phyloP scores from a whole-genome alignment of 2,888 invertebrate genomes.

The Drosophila prolongata region DNA sequence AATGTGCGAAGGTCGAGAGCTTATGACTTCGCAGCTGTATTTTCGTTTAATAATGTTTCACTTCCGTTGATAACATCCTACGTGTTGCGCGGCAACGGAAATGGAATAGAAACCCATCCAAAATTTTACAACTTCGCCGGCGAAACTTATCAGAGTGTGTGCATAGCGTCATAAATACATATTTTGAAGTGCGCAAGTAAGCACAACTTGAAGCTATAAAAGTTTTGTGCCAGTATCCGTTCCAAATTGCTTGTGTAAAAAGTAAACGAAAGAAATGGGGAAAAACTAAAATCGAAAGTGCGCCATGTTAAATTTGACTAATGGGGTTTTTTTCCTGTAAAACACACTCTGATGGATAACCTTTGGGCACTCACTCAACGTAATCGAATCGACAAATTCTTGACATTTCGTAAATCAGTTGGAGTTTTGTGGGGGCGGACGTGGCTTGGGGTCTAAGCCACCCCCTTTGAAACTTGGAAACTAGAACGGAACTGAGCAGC shows the following conservation, averaged over 20 bases:
- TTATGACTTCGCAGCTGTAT: not conserved
- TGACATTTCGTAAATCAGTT: conserved; percentile 58
- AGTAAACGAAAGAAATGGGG: conserved; percentile 19
- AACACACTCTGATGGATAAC: conserved; percentile 54
- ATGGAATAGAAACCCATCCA: conserved; percentile 19
- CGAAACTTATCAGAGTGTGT: conserved; percentile 14
- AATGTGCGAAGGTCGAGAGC: conserved; percentile 30
- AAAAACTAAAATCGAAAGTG: conserved; percentile 57
- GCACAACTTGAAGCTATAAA: conserved; percentile 29
- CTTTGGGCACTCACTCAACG: conserved; percentile 58
- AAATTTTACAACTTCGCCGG: conserved; percentile 7
- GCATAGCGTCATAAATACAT: conserved; percentile 6
- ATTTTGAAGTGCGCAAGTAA: not conserved
- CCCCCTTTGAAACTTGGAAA: conserved; percentile 51
- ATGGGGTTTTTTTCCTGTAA: conserved; percentile 42
- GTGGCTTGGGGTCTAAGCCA: not conserved
- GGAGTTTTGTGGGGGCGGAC: conserved; percentile 50
- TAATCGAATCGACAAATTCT: conserved; percentile 73
- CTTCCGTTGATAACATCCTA: conserved; percentile 39
- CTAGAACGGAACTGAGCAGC: conserved; percentile 68
- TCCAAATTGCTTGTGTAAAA: conserved; percentile 47
- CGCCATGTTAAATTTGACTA: conserved; percentile 59
- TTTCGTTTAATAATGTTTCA: conserved; percentile 3
- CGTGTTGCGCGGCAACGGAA: conserved; percentile 25
- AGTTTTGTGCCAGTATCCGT: conserved; percentile 63